Evolutionary conservation across 2,797 vertebrate genomes (phyloP).

Genomic region (Pelodytes ibericus): DNA sequence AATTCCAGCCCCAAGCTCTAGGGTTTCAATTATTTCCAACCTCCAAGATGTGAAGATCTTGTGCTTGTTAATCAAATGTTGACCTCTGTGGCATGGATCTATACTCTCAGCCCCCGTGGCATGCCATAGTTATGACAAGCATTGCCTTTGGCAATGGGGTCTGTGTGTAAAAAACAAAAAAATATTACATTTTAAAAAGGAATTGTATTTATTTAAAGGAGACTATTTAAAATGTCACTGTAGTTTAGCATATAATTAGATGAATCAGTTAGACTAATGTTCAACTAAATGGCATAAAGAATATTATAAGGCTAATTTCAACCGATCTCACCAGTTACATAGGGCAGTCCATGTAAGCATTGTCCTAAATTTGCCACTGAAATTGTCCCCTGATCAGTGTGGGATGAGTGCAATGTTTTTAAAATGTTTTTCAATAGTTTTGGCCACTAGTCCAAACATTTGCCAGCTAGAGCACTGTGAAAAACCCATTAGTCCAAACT

Average conservation of each 20-base stretch:
- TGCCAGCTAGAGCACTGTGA: too few species aligned
- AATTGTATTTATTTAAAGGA: constrained; percentile 21
- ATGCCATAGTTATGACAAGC: constrained; percentile 35
- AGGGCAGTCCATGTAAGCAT: too few species aligned
- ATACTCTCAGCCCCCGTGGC: constrained; percentile 19
- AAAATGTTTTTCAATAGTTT: too few species aligned
- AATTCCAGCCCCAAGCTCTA: constrained; percentile 2
- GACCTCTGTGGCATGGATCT: constrained; percentile 29
- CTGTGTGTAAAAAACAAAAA: constrained; percentile 22
- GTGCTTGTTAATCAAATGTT: constrained; percentile 50
- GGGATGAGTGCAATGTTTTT: too few species aligned
- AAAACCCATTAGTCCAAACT: too few species aligned
- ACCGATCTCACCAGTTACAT: too few species aligned
- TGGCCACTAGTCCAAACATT: too few species aligned
- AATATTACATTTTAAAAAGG: neutral
- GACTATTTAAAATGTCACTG: constrained; percentile 31
- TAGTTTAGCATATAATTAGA: constrained; percentile 25
- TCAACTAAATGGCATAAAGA: too few species aligned
- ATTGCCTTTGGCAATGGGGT: constrained; percentile 23
- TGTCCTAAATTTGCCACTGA: too few species aligned
- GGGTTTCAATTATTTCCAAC: constrained; percentile 26
- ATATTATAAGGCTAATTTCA: too few species aligned
- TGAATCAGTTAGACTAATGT: too few species aligned
- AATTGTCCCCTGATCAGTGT: too few species aligned
- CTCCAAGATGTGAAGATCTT: constrained; percentile 12